Percentiles rank a stretch among this genome's conserved stretches.
These are phyloP conservation scores for Ichneumoninae sp. DNA, from an alignment of 2,888 invertebrate genomes.

Conservation along the genomic window DNA sequence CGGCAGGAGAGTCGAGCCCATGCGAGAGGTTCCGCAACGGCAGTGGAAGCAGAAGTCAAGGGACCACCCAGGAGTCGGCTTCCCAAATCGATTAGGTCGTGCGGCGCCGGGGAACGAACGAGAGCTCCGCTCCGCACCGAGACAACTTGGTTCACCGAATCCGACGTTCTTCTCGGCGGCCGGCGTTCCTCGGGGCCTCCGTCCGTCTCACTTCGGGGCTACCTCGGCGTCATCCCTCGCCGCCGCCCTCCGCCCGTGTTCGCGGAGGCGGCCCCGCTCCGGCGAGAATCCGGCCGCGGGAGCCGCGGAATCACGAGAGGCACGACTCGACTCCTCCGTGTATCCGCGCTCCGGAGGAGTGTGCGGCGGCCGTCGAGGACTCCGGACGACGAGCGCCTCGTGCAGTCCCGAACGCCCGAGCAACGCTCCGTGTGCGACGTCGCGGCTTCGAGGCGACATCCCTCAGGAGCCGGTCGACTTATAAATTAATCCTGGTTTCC, in stretches of 20 bases:
- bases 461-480: neutral
- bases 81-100: slow-evolving; percentile 79
- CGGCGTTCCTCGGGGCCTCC: slow-evolving; percentile 19
- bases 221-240: slow-evolving; percentile 44
- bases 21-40: slow-evolving; percentile 43
- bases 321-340: slow-evolving; percentile 41
- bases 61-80: slow-evolving; percentile 79
- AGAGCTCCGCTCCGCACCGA: slow-evolving; percentile 47
- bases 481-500: neutral
- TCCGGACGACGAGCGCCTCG: slow-evolving; percentile 29
- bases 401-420: slow-evolving; percentile 9
- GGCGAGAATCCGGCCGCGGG: slow-evolving; percentile 18
- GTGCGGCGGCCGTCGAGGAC: slow-evolving; percentile 12
- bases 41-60: slow-evolving; percentile 72
- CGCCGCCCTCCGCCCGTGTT: slow-evolving; percentile 18
- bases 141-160: slow-evolving; percentile 66
- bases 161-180: slow-evolving; percentile 42
- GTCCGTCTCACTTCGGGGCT: slow-evolving; percentile 60
- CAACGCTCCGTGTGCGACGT: slow-evolving; percentile 21
- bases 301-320: slow-evolving; percentile 54
- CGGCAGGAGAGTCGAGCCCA: slow-evolving; percentile 44
- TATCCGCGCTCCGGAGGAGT: slow-evolving; percentile 5
- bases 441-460: slow-evolving; percentile 8
- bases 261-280: slow-evolving; percentile 17
- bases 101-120: slow-evolving; percentile 52